These are phyloP conservation scores for Neolamprologus sp. DNA, from an alignment of 2,113 vertebrate species.

Conservation along the genomic window DNA sequence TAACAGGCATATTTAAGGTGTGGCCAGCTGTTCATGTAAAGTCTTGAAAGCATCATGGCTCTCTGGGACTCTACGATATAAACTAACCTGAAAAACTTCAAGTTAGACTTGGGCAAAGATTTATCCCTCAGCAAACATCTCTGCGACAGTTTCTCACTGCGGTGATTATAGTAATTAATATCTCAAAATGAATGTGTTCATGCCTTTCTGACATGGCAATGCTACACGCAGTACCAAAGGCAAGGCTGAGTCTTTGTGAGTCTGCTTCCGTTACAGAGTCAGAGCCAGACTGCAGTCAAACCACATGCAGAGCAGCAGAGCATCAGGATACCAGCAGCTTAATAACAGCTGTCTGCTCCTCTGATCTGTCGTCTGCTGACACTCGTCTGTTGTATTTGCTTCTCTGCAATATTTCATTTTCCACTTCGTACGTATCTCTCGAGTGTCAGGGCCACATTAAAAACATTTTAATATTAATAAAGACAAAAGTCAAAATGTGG, in stretches of 20 bases:
- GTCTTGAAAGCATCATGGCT: background rate
- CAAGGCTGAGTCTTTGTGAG: background rate
- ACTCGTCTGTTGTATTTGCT: background rate
- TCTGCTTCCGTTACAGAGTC: background rate
- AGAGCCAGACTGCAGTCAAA: background rate
- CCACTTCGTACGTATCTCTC: rapidly evolving
- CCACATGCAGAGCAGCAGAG: background rate
- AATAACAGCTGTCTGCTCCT: constrained; percentile 27
- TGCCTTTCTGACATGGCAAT: background rate
- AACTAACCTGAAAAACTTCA: rapidly evolving
- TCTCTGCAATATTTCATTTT: background rate
- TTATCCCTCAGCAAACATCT: background rate
- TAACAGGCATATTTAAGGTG: background rate
- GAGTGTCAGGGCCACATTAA: background rate
- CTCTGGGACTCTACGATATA: background rate
- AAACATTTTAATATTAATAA: background rate
- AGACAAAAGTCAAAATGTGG: background rate
- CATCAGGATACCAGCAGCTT: background rate
- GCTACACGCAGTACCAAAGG: background rate
- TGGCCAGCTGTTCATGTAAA: background rate
- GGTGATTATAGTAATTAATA: background rate
- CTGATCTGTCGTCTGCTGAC: background rate
- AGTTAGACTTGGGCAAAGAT: background rate
- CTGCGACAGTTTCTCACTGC: background rate
- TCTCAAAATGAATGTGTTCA: background rate